These are phyloP conservation scores for Drosophila atroscutellata DNA, from an alignment of 2,888 invertebrate genomes.

Conservation along the genomic window DNA sequence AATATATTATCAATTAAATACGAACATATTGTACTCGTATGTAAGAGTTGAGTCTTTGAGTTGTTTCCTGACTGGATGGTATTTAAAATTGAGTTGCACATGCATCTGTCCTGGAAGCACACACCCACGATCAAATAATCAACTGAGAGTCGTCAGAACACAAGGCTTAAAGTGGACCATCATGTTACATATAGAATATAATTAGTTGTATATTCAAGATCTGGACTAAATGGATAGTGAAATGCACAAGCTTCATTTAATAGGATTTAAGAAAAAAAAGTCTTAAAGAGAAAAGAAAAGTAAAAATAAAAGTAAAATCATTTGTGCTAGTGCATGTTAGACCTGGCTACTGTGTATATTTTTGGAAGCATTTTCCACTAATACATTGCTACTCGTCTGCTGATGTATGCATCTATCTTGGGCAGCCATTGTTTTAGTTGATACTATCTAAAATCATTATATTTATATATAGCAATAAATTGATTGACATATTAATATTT, in stretches of 20 bases:
- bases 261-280: neutral
- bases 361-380: neutral
- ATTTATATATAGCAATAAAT: neutral
- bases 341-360: neutral
- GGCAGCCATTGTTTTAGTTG: conserved; percentile 1
- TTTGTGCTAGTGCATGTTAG: neutral
- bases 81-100: neutral
- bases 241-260: neutral
- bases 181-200: neutral
- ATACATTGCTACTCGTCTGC: neutral
- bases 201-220: neutral
- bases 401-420: neutral
- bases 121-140: neutral
- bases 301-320: neutral
- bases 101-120: conserved; percentile 14
- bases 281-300: too few species aligned
- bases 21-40: neutral
- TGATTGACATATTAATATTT: conserved; percentile 9
- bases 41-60: conserved; percentile 5
- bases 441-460: neutral
- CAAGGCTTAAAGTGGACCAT: neutral
- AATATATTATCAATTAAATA: neutral
- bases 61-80: neutral
- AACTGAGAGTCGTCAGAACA: neutral
- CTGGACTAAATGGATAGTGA: neutral